Evolutionary conservation across 2,113 vertebrate species (phyloP), one percentile per base, ranked within the genome.

Genomic region (Lophotis ruficrista): DNA sequence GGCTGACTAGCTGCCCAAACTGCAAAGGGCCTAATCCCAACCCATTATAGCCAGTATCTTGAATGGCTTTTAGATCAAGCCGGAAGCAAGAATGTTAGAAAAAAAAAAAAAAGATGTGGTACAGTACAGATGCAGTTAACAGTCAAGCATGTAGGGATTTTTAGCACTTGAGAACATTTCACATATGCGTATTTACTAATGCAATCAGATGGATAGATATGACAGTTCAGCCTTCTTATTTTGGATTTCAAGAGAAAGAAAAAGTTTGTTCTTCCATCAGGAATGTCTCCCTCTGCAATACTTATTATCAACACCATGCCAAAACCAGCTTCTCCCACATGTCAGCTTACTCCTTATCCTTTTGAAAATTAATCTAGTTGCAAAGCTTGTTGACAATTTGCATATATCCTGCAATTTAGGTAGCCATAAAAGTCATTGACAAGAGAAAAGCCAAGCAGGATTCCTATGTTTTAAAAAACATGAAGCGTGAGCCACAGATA

Each of bases 401-500:
- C 35, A 57, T 54, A 70, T 80, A 53, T 71, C 65, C 71, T 78
- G 7, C 86, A 43, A 80, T 69, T 71, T 94, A 99, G 98, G 98
- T 98, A 61, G 98, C 98, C 60, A 98, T 99, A 81, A 99, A 99
- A 96, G 98, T 99, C 68, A 99, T 99, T 18, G 98, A 99, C 95
- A 99, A 99, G 97, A 99, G 98, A 95, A 99, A 98, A 97, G 98
- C 98, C 7, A 98, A 98, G 10, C 98, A 98, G 96, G 98, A 99
- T 79, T 98, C 98, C 0, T 99, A 98, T 2, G 91, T 99, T 57
- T 96, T 98, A 91, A 99, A 99, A 94, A 98, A 99, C 92, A 98
- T 98, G 98, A 98, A 98, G 91, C 92, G 97, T 12, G 98, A 99
- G 87, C 98, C 98, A 5, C 70, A 83, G 27, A 99, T 99, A 81